These are phyloP conservation scores for Bubo bubo DNA, from an alignment of 2,113 vertebrate genomes.

Conservation along the genomic window DNA sequence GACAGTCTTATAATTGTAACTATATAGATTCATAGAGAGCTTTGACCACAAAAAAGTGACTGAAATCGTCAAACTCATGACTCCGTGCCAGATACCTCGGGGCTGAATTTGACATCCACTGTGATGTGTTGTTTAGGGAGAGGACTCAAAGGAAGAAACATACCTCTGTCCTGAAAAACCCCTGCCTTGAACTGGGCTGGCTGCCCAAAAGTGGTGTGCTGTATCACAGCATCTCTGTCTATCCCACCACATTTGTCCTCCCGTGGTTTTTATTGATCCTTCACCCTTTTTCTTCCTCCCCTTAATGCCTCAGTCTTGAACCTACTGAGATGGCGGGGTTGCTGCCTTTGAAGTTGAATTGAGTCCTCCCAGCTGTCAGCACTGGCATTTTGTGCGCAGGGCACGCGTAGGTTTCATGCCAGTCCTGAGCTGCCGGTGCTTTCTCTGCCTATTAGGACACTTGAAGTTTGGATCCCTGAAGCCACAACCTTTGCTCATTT, in stretches of 20 bases:
- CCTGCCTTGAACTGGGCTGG: neutral
- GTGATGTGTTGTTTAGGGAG: neutral
- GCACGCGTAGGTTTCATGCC: neutral
- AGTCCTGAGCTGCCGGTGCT: neutral
- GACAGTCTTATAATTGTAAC: neutral
- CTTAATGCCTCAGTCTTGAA: neutral
- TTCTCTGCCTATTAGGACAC: neutral
- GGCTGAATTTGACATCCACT: conserved; percentile 4
- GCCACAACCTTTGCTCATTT: conserved; percentile 31
- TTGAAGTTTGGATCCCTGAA: neutral
- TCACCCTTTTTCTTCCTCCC: neutral
- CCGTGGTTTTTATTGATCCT: neutral
- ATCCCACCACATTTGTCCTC: neutral
- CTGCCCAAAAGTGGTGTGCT: neutral
- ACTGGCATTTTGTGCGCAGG: neutral
- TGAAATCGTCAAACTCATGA: conserved; percentile 6
- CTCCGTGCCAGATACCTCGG: conserved; percentile 1
- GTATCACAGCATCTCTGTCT: neutral
- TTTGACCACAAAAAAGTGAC: conserved; percentile 33
- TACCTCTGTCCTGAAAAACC: conserved; percentile 19
- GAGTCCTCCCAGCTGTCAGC: neutral
- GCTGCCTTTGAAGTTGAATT: neutral
- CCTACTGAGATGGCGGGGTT: neutral
- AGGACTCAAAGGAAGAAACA: conserved; percentile 4
- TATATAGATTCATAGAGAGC: conserved; percentile 19